Evolutionary conservation across 1,140 invertebrate species (phyloP), one percentile per base, ranked within the genome.

Genomic region (Caenorhabditis tropicalis): DNA sequence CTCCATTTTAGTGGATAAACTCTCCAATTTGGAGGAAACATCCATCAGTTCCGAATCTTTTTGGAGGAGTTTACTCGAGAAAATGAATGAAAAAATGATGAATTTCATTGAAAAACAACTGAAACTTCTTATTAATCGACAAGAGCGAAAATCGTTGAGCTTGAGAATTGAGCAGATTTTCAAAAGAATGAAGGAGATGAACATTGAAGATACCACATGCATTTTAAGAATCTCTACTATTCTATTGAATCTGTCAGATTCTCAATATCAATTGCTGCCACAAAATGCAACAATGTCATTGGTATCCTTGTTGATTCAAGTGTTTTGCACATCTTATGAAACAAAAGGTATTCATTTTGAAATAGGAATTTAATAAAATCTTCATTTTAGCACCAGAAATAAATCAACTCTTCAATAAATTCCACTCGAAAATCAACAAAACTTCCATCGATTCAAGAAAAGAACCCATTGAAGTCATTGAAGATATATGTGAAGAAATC

Each of bases 71-170:
- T 10, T 43, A 19, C 36, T 74, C 2, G 21, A 43, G 12, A 74
- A 27, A 74, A 24, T 74, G 9, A 21, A 74, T 74, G 36, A 74
- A 0, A 24, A 74, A 24, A 43, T 36, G n/a, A 46, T 74, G 4
- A 74, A 24, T 43, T 74, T 74, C 21, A 74, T 74, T 74, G 36
- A 74, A 43, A 74, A 74, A 24, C 65, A 74, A n/a, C 36, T 74
- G 65, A 27, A 46, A 74, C 24, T 46, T 12, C 33, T 74, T 12
- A 0, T 31, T 3, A 43, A 39, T 33, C 65, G 65, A 27, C 33
- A 43, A n/a, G 36, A 74, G 9, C 19, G 9, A 46, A 74, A 74
- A 15, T 15, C 9, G 12, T 19, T 74, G 10, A 16, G 21, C 4
- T 12, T 9, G 36, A 43, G 21, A 24, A 74, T 74, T 43, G 36